Base-by-base conservation (phyloP, 2,797 vertebrate species). In the Picus viridis region DNA sequence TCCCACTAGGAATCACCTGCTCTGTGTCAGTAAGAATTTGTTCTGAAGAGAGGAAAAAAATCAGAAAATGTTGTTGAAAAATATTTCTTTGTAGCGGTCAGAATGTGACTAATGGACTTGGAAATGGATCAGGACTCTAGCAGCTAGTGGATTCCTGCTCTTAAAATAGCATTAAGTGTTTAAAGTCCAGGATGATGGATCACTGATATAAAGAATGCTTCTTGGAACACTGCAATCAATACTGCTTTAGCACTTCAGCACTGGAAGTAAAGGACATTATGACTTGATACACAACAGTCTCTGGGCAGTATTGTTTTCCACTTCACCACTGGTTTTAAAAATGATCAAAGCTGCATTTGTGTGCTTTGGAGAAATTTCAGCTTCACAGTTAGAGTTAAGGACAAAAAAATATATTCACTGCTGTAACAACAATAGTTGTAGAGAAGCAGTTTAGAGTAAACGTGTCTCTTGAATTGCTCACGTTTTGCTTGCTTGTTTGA, bases 291-390 rank as follows among this genome's bases (percentile, higher is more conserved):
- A 30, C 63, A 79, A 22, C 39, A 24, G 39, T 20, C 51, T 67
- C 36, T 82, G 34, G 62, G 63, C 32, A 56, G 13, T 47, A 34
- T 24, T 0, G 0, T 9, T 65, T 69, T 81, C 78, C 61, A 30
- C 11, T 85, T 91, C 70, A 62, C 54, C 41, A 9, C 53, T 80
- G 77, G 54, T 75, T 89, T 93, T 53, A 47, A 83, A 86, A 91
- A 56, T 70, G 20, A 58, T 82, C 70, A 89, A 90, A 30, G 90
- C 83, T 86, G 78, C 45, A 47, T 92, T 49, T 93, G 47, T 81
- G 92, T 91, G 83, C 73, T 85, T 86, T 94, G 91, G 86, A 92
- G 91, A 86, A 85, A 76, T 83, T 93, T 88, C 82, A 95, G 74
- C 54, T 89, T 94, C 78, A 45, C 83, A 84, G 83, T 68, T 84